These are phyloP conservation scores for Drosophila truncata DNA, from an alignment of 1,140 invertebrate genomes.

Conservation along the genomic window DNA sequence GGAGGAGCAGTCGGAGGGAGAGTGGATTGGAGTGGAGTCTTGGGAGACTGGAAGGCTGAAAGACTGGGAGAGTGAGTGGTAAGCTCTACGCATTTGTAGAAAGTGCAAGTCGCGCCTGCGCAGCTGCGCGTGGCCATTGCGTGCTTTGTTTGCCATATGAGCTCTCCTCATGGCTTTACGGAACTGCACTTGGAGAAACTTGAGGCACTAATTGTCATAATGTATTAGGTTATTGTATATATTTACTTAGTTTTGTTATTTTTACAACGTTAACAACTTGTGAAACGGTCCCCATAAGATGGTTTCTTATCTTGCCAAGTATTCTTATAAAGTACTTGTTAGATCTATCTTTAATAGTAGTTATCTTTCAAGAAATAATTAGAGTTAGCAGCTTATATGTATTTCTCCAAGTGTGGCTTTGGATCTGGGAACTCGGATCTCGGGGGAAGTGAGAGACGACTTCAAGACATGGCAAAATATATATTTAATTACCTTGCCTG, in stretches of 20 bases:
- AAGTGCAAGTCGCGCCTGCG: conserved; percentile 79
- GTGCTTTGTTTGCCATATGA: conserved; percentile 80
- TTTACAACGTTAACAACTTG: not conserved
- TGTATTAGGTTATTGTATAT: no score
- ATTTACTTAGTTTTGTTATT: not conserved
- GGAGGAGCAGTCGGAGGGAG: not conserved
- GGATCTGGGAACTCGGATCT: conserved; percentile 14
- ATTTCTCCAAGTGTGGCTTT: not conserved
- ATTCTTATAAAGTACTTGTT: no score
- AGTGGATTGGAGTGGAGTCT: not conserved
- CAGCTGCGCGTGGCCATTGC: conserved; percentile 79
- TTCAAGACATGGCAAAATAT: conserved; percentile 44
- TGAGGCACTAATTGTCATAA: not conserved
- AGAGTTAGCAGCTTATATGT: not conserved
- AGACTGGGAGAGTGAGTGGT: conserved; percentile 2
- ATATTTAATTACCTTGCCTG: conserved; percentile 72
- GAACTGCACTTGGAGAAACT: not conserved
- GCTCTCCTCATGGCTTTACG: conserved; percentile 10
- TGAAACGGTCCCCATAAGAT: not conserved
- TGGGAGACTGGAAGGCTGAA: not conserved
- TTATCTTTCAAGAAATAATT: not conserved
- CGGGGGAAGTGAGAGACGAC: conserved; percentile 14
- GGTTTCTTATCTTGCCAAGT: not conserved
- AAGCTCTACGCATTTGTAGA: conserved; percentile 77
- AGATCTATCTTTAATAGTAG: not conserved